Percentiles rank a stretch among this genome's conserved stretches.
Evolutionary conservation across 2,797 vertebrate species (phyloP).

Genomic region (Choloepus didactylus): DNA sequence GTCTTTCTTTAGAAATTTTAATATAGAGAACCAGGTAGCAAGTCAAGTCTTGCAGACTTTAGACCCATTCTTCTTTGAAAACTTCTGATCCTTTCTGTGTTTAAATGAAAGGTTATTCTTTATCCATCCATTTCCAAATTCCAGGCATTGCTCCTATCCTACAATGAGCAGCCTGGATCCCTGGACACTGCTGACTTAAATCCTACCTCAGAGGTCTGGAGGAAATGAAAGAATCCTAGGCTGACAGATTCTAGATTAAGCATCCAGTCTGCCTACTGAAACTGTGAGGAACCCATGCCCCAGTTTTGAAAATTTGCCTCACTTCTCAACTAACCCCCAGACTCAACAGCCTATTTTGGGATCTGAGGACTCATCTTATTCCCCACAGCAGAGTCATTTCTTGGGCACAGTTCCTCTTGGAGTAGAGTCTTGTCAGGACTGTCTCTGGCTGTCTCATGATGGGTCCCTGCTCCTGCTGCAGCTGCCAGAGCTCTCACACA

Average conservation of each 20-base stretch:
- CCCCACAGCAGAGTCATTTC: not conserved
- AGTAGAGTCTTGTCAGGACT: not conserved
- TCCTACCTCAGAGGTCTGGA: not conserved
- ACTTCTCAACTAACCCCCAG: not conserved
- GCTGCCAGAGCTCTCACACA: not conserved
- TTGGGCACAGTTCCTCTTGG: not conserved
- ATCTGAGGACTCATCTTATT: not conserved
- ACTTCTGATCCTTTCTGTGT: not conserved
- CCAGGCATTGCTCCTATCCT: not conserved
- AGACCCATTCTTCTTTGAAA: not conserved
- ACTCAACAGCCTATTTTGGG: too few relatives aligned
- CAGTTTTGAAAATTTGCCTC: not conserved
- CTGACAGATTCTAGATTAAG: not conserved
- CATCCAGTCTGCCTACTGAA: not conserved
- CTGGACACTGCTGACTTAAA: not conserved
- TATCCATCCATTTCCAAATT: not conserved
- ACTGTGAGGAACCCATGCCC: not conserved
- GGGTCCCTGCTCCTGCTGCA: not conserved
- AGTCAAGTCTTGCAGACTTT: not conserved
- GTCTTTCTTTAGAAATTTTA: slow-evolving; percentile 5
- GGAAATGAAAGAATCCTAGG: not conserved
- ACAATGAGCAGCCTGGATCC: not conserved
- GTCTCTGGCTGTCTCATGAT: not conserved
- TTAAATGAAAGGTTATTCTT: not conserved
- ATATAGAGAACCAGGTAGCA: not conserved